A percentile compares a stretch with the other conserved stretches of the same genome.
These are phyloP conservation scores for Jordanella pulchra DNA, from an alignment of 2,797 vertebrate species.

Conservation along the genomic window DNA sequence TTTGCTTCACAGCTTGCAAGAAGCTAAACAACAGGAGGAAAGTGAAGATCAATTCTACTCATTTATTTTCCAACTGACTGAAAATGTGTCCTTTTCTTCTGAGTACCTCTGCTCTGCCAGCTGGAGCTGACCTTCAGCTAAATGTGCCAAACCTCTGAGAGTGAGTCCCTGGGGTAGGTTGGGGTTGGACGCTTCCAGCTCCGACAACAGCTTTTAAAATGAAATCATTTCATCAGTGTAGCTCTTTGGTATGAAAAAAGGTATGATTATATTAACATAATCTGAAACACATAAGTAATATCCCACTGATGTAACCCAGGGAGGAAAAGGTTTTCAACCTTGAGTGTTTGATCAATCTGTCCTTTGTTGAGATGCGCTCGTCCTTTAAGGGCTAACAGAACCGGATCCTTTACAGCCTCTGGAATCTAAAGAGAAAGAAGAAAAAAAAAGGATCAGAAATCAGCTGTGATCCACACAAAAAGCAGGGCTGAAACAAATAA, in stretches of 20 bases:
- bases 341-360: conserved; percentile 80
- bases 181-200: conserved; percentile 82
- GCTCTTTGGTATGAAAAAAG: too few relatives aligned
- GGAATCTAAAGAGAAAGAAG: conserved; percentile 80
- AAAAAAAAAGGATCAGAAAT: conserved; percentile 3
- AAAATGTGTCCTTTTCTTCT: conserved; percentile 45
- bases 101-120: conserved; percentile 87
- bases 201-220: conserved; percentile 81
- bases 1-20: conserved; percentile 81
- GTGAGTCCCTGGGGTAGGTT: conserved; percentile 80
- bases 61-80: neutral
- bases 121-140: conserved; percentile 80
- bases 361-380: conserved; percentile 85
- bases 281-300: too few relatives aligned
- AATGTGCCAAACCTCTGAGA: conserved; percentile 80
- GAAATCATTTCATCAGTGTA: neutral
- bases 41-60: neutral
- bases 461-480: neutral
- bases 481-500: too few relatives aligned
- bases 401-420: conserved; percentile 80
- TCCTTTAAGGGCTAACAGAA: conserved; percentile 83
- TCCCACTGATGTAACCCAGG: neutral
- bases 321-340: conserved; percentile 76
- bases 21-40: conserved; percentile 78
- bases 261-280: neutral